Evolutionary conservation across 30 jellyfish, hydroid and myxozoan genomes (phyloP), one percentile per base, ranked within the genome.

Genomic region (Cassiopea andromeda): DNA sequence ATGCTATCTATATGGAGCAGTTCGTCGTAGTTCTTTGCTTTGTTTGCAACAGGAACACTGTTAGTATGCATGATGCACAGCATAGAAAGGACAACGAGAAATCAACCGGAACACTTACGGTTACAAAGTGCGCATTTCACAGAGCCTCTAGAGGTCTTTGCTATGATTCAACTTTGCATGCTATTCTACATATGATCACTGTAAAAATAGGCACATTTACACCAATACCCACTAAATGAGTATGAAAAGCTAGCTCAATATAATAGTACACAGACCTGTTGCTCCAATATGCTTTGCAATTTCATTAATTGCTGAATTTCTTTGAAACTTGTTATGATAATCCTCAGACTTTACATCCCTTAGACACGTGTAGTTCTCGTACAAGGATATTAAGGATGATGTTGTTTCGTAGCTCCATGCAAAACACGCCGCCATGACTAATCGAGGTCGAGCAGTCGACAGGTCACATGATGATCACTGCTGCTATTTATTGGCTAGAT

Each of bases 391-490:
- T 16, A 66, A 19, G 45, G 75, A 16, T 14, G 75, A 66, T 66
- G 75, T 66, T 66, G 45, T 66, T 19, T 66, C 75, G 45, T 13
- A 66, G 19, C 75, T 66, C 75, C 75, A 13, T 19, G 75, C 15
- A 19, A 66, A 66, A 19, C 75, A 66, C 3, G 75, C 75, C 75
- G 75, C 75, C 75, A 66, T 66, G 75, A 66, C 45, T 66, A 19
- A 66, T 13, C 45, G 64, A 54, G 64, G 64, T 54, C 12, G 64
- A 54, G 64, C 64, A 54, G 5, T 66, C 43, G 75, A 66, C 45
- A 7, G 19, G 45, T 66, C 75, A 19, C 75, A 66, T 66, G 75
- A 66, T 19, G 43, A 5, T 16, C 19, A 66, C 2, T 13, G 45
- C 75, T 66, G 19, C 75, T 13, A 66, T 19, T 66, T 14, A 66